Evolutionary conservation across 2,113 vertebrate species (phyloP), one percentile per base, ranked within the genome.

Genomic region (Ovis canadensis): DNA sequence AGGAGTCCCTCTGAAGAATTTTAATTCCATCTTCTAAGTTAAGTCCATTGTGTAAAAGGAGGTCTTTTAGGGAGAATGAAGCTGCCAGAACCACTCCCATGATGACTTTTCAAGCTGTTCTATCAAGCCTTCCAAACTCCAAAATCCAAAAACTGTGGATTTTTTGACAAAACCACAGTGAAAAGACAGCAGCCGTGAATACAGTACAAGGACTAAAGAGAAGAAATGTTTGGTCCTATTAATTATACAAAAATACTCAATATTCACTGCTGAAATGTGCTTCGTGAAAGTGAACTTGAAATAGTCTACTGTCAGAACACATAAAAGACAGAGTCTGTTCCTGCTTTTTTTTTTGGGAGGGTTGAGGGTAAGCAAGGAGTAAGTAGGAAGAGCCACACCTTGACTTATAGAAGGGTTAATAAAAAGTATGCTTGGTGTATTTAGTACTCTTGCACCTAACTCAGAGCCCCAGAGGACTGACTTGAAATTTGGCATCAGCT

Each of bases 401-500:
- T 67, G 31, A 60, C 4, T 62, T 40, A 81, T 0, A 13, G 52
- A 67, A 67, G 6, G 23, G 71, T 91, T 91, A 86, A 78, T 45
- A 77, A 31, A 13, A 59, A 48, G 11, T 48, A 33, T 91, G 12
- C 10, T 27, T 4, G 9, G 31, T 74, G 3, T 54, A 12, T 60
- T 88, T 96, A 88, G 29, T 86, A 29, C 43, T 90, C 23, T 45
- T 93, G 11, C 27, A 77, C 36, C 64, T 96, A 12, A 74, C 57
- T 45, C 27, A 92, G 33, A 81, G 31, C 19, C 57, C 52, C n/a
- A 88, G 27, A 57, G 94, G 90, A 96, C 10, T 67, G 57, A 81
- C 21, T 94, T 81, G 78, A 60, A 97, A 95, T 94, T 59, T 77
- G n/a, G 83, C 57, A 91, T 84, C 82, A 96, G 21, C 25, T 45